Conservation (phyloP, 2,888 invertebrate genomes). For the Sinhomidia bicolor region DNA sequence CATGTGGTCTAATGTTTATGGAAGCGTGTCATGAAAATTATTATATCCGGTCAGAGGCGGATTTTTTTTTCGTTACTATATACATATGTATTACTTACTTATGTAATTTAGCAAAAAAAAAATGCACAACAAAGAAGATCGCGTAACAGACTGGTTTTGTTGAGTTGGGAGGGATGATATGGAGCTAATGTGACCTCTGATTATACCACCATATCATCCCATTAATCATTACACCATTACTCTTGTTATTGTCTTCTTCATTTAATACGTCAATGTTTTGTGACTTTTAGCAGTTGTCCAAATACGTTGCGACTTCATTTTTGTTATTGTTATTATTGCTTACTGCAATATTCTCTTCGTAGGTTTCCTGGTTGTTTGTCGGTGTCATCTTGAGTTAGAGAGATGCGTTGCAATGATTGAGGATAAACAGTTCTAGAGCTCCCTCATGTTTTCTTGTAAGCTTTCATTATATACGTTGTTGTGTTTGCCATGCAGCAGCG, state of each 20-base stretch:
- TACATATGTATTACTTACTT: no score
- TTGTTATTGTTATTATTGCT: background rate
- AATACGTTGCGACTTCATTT: background rate
- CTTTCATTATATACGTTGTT: no score
- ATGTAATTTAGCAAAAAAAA: no score
- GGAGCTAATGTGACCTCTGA: slow-evolving; percentile 21
- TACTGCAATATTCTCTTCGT: background rate
- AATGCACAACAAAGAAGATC: no score
- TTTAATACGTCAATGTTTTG: slow-evolving; percentile 30
- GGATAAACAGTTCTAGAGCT: background rate
- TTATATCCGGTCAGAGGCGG: background rate
- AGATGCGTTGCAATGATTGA: background rate
- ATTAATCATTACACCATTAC: slow-evolving; percentile 47
- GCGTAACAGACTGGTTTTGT: background rate
- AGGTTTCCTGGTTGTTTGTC: background rate
- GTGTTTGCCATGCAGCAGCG: no score
- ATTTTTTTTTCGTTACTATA: background rate
- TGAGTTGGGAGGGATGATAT: no score
- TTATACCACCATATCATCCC: slow-evolving; percentile 1
- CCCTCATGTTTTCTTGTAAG: background rate
- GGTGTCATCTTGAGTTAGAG: background rate
- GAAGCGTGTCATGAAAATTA: background rate
- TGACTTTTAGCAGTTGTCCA: background rate
- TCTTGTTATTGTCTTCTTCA: slow-evolving; percentile 41
- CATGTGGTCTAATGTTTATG: background rate